phyloP scores from a whole-genome alignment of 2,113 vertebrate species.

The Neotoma lepida region DNA sequence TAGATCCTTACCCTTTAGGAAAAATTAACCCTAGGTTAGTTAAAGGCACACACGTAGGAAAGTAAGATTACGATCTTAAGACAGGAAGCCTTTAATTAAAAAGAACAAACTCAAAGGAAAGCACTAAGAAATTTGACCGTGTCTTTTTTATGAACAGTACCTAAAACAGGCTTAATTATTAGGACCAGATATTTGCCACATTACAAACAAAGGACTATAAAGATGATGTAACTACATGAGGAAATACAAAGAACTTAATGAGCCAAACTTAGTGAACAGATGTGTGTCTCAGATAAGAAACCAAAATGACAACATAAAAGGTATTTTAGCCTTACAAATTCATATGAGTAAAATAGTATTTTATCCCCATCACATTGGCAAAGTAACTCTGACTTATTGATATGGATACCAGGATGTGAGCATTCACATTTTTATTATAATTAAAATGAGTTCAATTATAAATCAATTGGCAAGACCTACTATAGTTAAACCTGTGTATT shows the following conservation, averaged over 20 bases:
- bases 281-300: background rate
- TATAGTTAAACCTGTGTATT: background rate
- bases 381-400: background rate
- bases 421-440: background rate
- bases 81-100: background rate
- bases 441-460: constrained; percentile 27
- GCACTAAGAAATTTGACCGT: background rate
- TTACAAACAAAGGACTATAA: background rate
- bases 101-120: background rate
- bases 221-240: background rate
- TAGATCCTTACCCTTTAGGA: background rate
- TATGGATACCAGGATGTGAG: background rate
- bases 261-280: background rate
- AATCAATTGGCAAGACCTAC: constrained; percentile 29
- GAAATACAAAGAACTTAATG: background rate
- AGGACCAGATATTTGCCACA: background rate
- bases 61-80: background rate
- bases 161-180: background rate
- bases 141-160: background rate
- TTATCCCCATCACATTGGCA: background rate
- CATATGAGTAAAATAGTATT: background rate
- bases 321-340: constrained; percentile 9
- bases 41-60: background rate
- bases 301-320: background rate
- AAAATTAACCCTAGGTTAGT: background rate